phyloP scores from a whole-genome alignment of 2,113 vertebrate species.

The Takifugu bimaculatus region DNA sequence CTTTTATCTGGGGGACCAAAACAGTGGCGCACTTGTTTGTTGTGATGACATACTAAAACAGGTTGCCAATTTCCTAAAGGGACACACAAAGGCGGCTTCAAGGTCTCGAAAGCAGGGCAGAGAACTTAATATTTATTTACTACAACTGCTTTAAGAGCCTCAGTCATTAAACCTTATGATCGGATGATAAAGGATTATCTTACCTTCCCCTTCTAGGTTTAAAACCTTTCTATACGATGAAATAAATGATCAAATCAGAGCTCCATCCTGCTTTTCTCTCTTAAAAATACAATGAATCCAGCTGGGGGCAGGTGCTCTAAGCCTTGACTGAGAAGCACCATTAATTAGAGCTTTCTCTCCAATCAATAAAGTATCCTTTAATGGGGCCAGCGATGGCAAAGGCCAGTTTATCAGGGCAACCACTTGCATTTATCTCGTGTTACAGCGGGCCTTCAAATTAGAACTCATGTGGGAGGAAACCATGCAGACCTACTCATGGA shows the following conservation, averaged over 20 bases:
- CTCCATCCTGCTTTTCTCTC: conserved; percentile 14
- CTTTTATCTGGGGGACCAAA: conserved; percentile 26
- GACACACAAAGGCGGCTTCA: conserved; percentile 4
- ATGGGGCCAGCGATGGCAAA: conserved; percentile 47
- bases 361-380: conserved; percentile 63
- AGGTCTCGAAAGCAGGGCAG: background rate
- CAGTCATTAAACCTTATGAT: conserved; percentile 22
- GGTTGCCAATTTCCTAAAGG: background rate
- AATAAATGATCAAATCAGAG: conserved; percentile 36
- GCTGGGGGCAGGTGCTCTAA: conserved; percentile 26
- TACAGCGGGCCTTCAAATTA: conserved; percentile 48
- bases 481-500: conserved; percentile 31
- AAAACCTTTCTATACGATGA: conserved; percentile 9
- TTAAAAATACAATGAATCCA: conserved; percentile 15
- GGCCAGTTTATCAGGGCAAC: conserved; percentile 39
- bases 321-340: conserved; percentile 23
- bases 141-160: background rate
- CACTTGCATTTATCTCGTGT: conserved; percentile 55
- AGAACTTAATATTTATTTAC: background rate
- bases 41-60: conserved; percentile 22
- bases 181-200: conserved; percentile 26
- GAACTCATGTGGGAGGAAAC: conserved; percentile 43
- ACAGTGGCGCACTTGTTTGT: conserved; percentile 16
- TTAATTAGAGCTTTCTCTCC: conserved; percentile 63
- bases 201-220: background rate